A percentile compares a stretch with the other conserved stretches of the same genome.
phyloP scores from a whole-genome alignment of 2,888 invertebrate genomes.

The Folsomia manolachei region DNA sequence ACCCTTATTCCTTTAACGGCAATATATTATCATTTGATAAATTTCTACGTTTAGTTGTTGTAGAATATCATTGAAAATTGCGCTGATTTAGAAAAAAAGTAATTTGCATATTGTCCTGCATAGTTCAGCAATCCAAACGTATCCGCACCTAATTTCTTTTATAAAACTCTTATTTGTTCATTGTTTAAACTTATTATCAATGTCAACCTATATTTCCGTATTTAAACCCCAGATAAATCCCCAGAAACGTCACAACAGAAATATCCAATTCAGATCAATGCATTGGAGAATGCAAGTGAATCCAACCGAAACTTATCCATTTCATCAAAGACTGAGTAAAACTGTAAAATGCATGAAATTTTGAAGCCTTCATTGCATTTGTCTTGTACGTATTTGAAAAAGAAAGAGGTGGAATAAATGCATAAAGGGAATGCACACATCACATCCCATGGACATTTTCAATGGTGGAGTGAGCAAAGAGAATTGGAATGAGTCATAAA shows the following conservation, averaged over 20 bases:
- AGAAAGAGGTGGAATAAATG: slow-evolving; percentile 19
- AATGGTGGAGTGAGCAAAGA: slow-evolving; percentile 23
- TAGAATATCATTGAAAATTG: no score
- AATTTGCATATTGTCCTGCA: no score
- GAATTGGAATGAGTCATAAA: slow-evolving; percentile 45
- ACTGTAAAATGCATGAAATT: slow-evolving; percentile 7
- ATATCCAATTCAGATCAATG: not conserved
- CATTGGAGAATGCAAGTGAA: not conserved
- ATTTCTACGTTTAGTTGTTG: no score
- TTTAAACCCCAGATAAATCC: not conserved
- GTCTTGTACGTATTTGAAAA: not conserved
- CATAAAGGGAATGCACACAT: slow-evolving; percentile 14
- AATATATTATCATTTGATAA: no score
- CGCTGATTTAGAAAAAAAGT: no score
- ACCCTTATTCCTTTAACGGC: no score
- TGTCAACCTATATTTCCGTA: not conserved
- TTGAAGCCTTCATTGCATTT: not conserved
- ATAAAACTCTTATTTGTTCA: no score
- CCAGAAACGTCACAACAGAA: not conserved
- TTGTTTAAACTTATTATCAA: not conserved
- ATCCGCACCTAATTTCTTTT: no score
- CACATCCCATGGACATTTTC: slow-evolving; percentile 23
- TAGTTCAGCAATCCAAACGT: no score
- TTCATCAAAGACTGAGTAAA: not conserved
- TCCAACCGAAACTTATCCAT: slow-evolving; percentile 1